Evolutionary conservation across 92 coral and sea anemone genomes (phyloP), one percentile per base, ranked within the genome.

Genomic region (Siderastrea siderea): DNA sequence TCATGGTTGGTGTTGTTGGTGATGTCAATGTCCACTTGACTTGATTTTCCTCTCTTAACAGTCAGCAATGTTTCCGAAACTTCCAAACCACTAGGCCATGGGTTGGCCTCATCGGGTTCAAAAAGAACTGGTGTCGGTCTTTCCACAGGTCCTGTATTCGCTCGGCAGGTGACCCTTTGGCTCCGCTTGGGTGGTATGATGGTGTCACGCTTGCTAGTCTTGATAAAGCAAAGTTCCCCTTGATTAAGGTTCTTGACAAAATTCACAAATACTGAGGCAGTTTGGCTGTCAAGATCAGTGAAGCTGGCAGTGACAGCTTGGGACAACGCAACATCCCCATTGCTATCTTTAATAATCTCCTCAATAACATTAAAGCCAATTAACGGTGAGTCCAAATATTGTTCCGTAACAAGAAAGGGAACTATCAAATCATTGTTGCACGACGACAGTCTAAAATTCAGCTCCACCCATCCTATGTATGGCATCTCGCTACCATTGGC

Each of bases 1-100:
- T 73, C 92, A 78, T 93, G 96, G 85, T 90, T 87, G 49, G 96
- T 83, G 80, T 79, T 83, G 57, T 93, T 90, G 73, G 43, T 62
- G 2, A 90, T 84, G 59, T 82, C 85, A 46, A 93, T 78, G 54
- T 90, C 89, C 53, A 93, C 83, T 51, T 81, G 74, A 66, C 75
- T 71, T 26, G 94, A 81, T 66, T 90, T 90, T 50, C 92, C 96
- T 71, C 66, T 72, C 86, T 50, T 85, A 43, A 90, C 82, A 16
- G 86, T 90, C 47, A 90, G 80, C 66, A 93, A 67, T 1, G 90
- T 76, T 47, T 90, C 93, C 1, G 83, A n/a, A 48, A 85, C 54
- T 57, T 85, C 93, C 48, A 90, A 73, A 57, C 87, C 87, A 74
- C 50, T 49, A 47, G 93, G 93, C 78, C 84, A 73, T 73, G 79